These are phyloP conservation scores for Exaiptasia diaphana DNA, from an alignment of 64 coral and sea anemone genomes.

Conservation along the genomic window DNA sequence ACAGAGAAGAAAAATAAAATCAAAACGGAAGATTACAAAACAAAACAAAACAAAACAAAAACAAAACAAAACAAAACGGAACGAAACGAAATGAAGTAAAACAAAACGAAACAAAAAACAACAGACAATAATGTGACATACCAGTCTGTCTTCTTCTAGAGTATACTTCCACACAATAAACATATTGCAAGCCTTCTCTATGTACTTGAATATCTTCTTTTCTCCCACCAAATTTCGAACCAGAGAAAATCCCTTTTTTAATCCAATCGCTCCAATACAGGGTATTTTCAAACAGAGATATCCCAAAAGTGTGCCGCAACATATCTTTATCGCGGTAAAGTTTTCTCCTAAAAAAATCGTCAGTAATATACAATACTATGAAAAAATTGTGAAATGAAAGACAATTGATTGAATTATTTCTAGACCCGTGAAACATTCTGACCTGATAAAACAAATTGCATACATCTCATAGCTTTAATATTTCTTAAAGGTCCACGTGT, in stretches of 20 bases:
- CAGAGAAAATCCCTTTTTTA: conserved; percentile 37
- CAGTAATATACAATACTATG: no score
- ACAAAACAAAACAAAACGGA: no score
- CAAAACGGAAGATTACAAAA: no score
- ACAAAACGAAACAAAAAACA: neutral
- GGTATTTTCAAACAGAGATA: conserved; percentile 24
- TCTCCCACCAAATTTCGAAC: conserved; percentile 10
- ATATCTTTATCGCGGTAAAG: no score
- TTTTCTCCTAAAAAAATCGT: no score
- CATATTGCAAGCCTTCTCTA: neutral
- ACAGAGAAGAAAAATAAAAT: no score
- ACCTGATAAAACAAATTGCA: no score
- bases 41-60: neutral
- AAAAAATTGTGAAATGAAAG: no score
- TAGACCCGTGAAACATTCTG: no score
- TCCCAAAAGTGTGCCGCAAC: conserved; percentile 51
- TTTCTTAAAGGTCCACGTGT: no score
- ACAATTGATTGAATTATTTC: no score
- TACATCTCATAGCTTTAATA: no score
- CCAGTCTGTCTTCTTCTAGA: conserved; percentile 71
- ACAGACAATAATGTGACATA: conserved; percentile 20
- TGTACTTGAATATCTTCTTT: neutral
- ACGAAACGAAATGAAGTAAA: neutral
- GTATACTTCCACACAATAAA: conserved; percentile 68
- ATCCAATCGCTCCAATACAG: conserved; percentile 87